phyloP scores from a whole-genome alignment of 2,888 invertebrate species.

The Ormyrus pomaceus region DNA sequence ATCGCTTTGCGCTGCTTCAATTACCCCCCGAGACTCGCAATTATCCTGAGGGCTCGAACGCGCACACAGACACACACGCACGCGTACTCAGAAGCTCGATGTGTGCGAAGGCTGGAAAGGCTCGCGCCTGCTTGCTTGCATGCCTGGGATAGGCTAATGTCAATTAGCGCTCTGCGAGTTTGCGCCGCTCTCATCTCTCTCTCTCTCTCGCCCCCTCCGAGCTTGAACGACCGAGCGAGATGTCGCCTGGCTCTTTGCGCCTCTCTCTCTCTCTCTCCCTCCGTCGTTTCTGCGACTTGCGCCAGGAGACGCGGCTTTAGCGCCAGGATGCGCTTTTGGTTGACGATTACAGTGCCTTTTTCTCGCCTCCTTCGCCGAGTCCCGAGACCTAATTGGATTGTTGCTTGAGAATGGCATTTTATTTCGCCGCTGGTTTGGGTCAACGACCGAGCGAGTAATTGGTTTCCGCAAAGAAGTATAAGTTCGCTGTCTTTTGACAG shows the following conservation, averaged over 20 bases:
- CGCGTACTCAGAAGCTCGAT: neutral
- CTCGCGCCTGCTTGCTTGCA: neutral
- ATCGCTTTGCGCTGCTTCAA: slow-evolving; percentile 24
- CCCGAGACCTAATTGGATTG: too few species aligned
- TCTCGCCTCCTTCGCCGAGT: too few species aligned
- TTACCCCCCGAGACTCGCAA: slow-evolving; percentile 46
- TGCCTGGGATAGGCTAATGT: slow-evolving; percentile 41
- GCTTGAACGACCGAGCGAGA: neutral
- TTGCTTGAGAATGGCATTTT: too few species aligned
- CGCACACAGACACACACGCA: too few species aligned
- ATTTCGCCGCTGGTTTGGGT: too few species aligned
- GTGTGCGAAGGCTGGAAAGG: neutral
- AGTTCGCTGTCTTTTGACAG: too few species aligned
- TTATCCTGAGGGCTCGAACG: slow-evolving; percentile 24
- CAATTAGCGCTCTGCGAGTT: slow-evolving; percentile 33
- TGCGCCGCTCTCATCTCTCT: neutral
- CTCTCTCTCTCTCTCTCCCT: neutral
- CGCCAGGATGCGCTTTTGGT: too few species aligned
- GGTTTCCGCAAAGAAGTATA: too few species aligned
- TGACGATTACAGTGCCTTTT: too few species aligned
- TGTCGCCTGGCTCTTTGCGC: neutral
- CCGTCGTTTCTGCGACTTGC: neutral
- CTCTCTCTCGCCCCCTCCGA: neutral
- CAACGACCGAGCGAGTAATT: too few species aligned
- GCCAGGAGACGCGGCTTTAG: neutral